Evolutionary conservation across 2,113 vertebrate species (phyloP).

Genomic region (Cephalophus harveyi): DNA sequence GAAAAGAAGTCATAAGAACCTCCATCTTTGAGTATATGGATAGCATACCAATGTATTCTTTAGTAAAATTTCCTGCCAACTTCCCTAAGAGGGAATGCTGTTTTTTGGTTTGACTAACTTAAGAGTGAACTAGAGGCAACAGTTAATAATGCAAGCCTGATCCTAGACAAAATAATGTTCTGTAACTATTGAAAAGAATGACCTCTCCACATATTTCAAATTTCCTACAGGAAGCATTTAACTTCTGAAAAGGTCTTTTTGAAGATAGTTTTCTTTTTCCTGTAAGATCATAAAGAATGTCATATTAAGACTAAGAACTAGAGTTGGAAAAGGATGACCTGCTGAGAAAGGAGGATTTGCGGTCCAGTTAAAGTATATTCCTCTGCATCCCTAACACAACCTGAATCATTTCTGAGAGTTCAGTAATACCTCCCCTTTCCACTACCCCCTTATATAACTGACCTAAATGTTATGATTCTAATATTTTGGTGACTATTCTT

Average conservation of each 20-base stretch:
- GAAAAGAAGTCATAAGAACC: background rate
- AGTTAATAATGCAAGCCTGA: conserved; percentile 20
- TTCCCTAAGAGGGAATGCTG: background rate
- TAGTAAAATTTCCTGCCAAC: background rate
- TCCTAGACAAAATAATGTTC: background rate
- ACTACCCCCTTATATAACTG: background rate
- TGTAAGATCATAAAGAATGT: background rate
- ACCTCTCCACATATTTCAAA: background rate
- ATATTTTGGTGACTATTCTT: background rate
- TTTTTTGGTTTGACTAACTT: background rate
- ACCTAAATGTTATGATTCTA: background rate
- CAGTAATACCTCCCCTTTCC: background rate
- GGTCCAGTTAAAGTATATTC: background rate
- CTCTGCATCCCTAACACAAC: background rate
- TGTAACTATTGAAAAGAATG: background rate
- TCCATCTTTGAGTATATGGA: background rate
- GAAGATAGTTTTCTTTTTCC: conserved; percentile 19
- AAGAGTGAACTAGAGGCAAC: background rate
- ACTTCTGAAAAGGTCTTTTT: background rate
- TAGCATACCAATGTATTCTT: background rate
- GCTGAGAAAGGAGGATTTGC: background rate
- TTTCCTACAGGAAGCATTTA: background rate
- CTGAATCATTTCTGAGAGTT: background rate
- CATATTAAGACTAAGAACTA: conserved; percentile 18
- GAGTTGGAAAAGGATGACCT: background rate